phyloP scores from a whole-genome alignment of 2,113 vertebrate genomes.

The Aramus guarauna region DNA sequence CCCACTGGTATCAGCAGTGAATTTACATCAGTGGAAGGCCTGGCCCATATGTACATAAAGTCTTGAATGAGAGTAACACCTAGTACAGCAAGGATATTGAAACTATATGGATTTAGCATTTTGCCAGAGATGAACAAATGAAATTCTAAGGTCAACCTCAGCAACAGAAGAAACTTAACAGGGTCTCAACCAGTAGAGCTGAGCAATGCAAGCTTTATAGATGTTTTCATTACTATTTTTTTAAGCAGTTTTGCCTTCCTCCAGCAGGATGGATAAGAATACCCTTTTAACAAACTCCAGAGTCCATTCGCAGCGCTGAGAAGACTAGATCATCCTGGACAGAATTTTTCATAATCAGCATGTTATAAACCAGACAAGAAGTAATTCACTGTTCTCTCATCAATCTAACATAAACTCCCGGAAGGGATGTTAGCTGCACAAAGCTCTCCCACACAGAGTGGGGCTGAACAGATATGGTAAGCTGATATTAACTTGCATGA shows the following conservation, averaged over 20 bases:
- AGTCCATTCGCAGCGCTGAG: background rate
- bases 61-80: background rate
- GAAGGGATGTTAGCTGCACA: constrained; percentile 5
- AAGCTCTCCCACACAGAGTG: constrained; percentile 20
- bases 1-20: background rate
- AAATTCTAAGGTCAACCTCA: background rate
- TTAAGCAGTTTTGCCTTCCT: background rate
- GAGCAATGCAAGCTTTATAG: background rate
- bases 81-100: background rate
- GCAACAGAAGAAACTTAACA: background rate
- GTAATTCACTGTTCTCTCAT: constrained; percentile 48
- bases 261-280: background rate
- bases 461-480: background rate
- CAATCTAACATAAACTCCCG: constrained; percentile 32
- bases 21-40: background rate
- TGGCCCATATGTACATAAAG: background rate
- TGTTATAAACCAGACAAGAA: constrained; percentile 45
- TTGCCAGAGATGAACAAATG: background rate
- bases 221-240: background rate
- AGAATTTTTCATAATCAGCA: constrained; percentile 48
- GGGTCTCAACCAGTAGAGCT: background rate
- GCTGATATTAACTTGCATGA: constrained; percentile 2
- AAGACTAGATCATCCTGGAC: background rate
- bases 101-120: background rate
- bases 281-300: background rate